These are phyloP conservation scores for Lapara coniferarum DNA, from an alignment of 2,888 invertebrate genomes.

Conservation along the genomic window DNA sequence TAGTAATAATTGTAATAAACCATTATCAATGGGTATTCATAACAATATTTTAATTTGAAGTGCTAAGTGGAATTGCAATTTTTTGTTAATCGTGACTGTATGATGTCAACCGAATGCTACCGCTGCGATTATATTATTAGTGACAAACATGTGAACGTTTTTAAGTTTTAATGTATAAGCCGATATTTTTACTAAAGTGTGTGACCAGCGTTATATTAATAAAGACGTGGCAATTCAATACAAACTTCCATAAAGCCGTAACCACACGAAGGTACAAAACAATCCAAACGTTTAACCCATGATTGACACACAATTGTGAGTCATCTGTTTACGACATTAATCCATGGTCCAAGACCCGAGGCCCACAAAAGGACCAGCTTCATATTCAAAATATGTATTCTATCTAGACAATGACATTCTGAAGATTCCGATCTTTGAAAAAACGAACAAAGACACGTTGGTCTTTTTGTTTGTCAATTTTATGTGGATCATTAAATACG, in stretches of 20 bases:
- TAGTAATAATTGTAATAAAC: too few species aligned
- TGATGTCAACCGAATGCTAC: too few species aligned
- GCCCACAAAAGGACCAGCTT: conserved; percentile 50
- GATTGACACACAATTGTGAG: conserved; percentile 33
- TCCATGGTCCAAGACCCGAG: conserved; percentile 48
- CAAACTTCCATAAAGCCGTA: not conserved
- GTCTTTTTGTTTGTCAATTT: conserved; percentile 58
- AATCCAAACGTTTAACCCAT: conserved; percentile 33
- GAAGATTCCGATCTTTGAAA: conserved; percentile 60
- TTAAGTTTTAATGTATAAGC: too few species aligned
- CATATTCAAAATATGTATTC: conserved; percentile 80
- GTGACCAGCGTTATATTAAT: too few species aligned
- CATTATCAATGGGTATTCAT: too few species aligned
- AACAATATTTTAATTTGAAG: too few species aligned
- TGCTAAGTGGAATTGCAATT: too few species aligned
- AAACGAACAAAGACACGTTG: conserved; percentile 44
- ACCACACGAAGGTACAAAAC: conserved; percentile 5
- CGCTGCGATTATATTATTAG: too few species aligned
- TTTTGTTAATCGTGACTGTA: too few species aligned
- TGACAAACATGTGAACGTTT: too few species aligned
- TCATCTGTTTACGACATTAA: conserved; percentile 39
- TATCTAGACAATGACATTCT: conserved; percentile 72
- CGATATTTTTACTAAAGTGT: too few species aligned
- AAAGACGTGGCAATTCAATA: not conserved
- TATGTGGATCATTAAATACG: conserved; percentile 73